Percentiles rank a stretch among this genome's conserved stretches.
phyloP scores from a whole-genome alignment of 2,888 invertebrate species.

The Hylaea fasciaria region DNA sequence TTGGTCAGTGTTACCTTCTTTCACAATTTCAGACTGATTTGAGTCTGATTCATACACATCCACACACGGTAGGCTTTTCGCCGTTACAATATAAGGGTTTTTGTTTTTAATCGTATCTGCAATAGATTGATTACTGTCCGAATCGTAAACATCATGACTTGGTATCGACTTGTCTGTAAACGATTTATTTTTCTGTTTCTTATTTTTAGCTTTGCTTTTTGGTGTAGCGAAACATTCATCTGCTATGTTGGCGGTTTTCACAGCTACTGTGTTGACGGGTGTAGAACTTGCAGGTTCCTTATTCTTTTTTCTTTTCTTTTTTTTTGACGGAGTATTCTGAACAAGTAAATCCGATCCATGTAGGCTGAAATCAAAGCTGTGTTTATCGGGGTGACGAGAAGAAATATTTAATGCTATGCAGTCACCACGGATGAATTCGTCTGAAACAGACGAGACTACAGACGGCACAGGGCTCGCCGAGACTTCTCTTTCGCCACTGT shows the following conservation, averaged over 20 bases:
- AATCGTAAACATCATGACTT: slow-evolving; percentile 83
- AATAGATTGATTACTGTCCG: slow-evolving; percentile 81
- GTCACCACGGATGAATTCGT: slow-evolving; percentile 80
- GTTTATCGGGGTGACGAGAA: slow-evolving; percentile 65
- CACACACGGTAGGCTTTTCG: slow-evolving; percentile 69
- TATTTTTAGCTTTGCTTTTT: slow-evolving; percentile 77
- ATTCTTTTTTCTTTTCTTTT: slow-evolving; percentile 74
- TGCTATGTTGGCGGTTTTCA: slow-evolving; percentile 44
- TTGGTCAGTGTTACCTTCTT: slow-evolving; percentile 40
- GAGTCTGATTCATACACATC: slow-evolving; percentile 86
- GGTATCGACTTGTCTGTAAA: slow-evolving; percentile 71
- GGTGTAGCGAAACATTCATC: slow-evolving; percentile 79
- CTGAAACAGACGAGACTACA: slow-evolving; percentile 78
- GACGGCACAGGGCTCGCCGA: slow-evolving; percentile 79
- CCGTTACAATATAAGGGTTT: slow-evolving; percentile 66
- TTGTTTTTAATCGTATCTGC: slow-evolving; percentile 58
- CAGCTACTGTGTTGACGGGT: slow-evolving; percentile 48
- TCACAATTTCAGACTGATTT: slow-evolving; percentile 60
- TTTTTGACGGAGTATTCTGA: slow-evolving; percentile 67
- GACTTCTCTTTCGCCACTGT: slow-evolving; percentile 56
- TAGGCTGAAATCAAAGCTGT: slow-evolving; percentile 79
- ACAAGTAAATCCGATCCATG: slow-evolving; percentile 76
- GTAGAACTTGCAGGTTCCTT: slow-evolving; percentile 68
- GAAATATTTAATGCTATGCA: slow-evolving; percentile 81
- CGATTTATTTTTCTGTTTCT: slow-evolving; percentile 69